A percentile compares a stretch with the other conserved stretches of the same genome.
Evolutionary conservation across 2,797 vertebrate species (phyloP).

Genomic region (Cynopterus sphinx): DNA sequence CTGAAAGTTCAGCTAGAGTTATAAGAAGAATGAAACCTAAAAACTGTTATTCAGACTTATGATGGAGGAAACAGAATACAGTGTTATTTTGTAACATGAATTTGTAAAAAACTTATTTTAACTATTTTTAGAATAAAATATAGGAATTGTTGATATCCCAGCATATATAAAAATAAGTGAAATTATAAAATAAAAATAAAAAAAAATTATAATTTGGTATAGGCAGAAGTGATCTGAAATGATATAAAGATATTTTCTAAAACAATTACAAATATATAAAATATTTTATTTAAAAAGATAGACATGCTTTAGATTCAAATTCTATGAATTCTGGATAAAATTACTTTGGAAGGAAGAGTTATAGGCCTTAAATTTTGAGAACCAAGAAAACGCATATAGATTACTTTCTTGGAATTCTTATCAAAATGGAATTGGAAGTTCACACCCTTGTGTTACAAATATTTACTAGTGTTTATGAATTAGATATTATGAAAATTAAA

Average conservation of each 20-base stretch:
- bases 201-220: background rate
- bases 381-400: background rate
- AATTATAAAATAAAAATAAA: no score
- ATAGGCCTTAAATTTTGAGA: background rate
- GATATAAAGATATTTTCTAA: background rate
- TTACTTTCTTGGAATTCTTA: background rate
- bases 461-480: background rate
- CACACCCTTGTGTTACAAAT: background rate
- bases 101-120: background rate
- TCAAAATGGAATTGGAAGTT: background rate
- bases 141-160: background rate
- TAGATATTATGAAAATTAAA: background rate
- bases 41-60: background rate
- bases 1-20: background rate
- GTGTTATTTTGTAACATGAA: background rate
- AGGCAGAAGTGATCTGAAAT: background rate
- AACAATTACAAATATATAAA: background rate
- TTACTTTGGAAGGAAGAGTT: background rate
- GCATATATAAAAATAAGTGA: background rate
- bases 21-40: background rate
- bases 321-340: background rate
- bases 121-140: background rate
- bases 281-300: background rate
- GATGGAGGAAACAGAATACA: background rate
- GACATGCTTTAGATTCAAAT: background rate